phyloP scores from a whole-genome alignment of 2,113 vertebrate species.

The Ia io region DNA sequence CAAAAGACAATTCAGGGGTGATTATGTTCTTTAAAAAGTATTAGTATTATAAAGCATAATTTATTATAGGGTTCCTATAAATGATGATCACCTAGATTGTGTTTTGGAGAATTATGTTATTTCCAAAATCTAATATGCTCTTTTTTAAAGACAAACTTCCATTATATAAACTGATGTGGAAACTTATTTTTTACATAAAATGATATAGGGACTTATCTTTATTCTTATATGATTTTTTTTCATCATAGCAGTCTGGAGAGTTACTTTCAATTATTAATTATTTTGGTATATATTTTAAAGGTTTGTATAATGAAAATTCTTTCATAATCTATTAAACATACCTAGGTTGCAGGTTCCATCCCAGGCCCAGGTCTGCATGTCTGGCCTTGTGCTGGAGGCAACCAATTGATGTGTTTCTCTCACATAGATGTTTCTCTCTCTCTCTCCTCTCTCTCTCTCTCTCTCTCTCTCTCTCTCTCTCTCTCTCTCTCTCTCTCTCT shows the following conservation, averaged over 20 bases:
- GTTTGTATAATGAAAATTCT: background rate
- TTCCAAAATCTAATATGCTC: background rate
- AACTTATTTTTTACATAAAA: background rate
- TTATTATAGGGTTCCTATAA: background rate
- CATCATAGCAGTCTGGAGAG: background rate
- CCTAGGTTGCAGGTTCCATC: no score
- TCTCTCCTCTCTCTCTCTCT: no score
- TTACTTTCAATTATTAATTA: background rate
- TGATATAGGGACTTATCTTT: background rate
- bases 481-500: no score
- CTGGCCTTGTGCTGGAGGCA: no score
- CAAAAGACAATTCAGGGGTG: background rate
- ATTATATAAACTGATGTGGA: background rate
- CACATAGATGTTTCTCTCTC: no score
- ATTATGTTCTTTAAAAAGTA: background rate
- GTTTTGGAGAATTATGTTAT: background rate
- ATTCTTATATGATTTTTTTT: background rate
- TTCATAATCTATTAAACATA: background rate
- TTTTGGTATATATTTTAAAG: background rate
- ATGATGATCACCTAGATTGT: background rate
- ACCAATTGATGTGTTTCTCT: no score
- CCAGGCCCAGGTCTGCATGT: no score
- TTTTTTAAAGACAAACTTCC: background rate
- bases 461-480: no score
- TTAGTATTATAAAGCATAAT: background rate